Percentiles rank a stretch among this genome's conserved stretches.
These are phyloP conservation scores for Drosophila kohkoa DNA, from an alignment of 1,140 invertebrate genomes.

Conservation along the genomic window DNA sequence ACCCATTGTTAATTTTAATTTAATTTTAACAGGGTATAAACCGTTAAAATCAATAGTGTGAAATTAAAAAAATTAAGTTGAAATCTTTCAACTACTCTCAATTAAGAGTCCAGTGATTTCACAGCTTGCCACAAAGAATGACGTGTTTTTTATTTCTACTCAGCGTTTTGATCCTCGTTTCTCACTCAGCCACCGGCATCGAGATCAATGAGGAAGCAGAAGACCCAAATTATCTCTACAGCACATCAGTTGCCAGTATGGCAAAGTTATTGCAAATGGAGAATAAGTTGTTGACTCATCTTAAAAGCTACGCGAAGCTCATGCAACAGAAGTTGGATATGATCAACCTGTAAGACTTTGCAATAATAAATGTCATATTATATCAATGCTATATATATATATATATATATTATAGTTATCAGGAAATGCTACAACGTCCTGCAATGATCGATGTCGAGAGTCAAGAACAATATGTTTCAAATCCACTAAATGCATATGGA, in stretches of 20 bases:
- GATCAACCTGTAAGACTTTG: conserved; percentile 21
- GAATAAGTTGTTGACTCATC: conserved; percentile 15
- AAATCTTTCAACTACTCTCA: neutral
- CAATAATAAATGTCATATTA: too few relatives aligned
- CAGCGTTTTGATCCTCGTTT: neutral
- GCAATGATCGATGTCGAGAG: neutral
- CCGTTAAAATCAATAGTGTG: neutral
- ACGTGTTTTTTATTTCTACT: conserved; percentile 25
- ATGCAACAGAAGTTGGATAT: conserved; percentile 54
- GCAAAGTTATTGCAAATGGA: conserved; percentile 50
- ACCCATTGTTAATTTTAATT: too few relatives aligned
- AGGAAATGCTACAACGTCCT: conserved; percentile 18
- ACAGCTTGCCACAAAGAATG: neutral
- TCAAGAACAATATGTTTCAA: conserved; percentile 44
- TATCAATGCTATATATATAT: too few relatives aligned
- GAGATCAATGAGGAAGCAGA: neutral
- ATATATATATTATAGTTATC: conserved; percentile 28
- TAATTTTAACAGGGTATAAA: neutral
- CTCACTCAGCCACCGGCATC: neutral
- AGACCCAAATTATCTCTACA: conserved; percentile 21
- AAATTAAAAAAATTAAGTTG: neutral
- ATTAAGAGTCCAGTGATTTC: neutral
- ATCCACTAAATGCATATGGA: conserved; percentile 53
- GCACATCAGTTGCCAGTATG: conserved; percentile 41
- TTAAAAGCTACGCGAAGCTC: conserved; percentile 21